These are phyloP conservation scores for Neomonachus schauinslandi DNA, from an alignment of 2,113 vertebrate species.

Conservation along the genomic window DNA sequence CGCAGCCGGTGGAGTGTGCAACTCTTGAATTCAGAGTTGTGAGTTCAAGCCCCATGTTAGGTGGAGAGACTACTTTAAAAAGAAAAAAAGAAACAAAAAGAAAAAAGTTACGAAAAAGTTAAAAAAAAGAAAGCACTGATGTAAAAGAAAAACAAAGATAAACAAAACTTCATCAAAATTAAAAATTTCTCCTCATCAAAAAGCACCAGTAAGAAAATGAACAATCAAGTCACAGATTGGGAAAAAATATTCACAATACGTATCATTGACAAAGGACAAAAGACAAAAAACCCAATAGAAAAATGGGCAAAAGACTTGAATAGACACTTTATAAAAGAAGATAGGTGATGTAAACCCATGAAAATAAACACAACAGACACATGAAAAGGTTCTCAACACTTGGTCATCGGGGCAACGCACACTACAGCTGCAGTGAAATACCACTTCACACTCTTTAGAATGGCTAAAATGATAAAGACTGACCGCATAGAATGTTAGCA, in stretches of 20 bases:
- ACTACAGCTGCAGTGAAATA: conserved; percentile 30
- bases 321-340: background rate
- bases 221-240: conserved; percentile 9
- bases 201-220: conserved; percentile 23
- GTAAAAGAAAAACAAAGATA: background rate
- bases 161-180: background rate
- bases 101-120: background rate
- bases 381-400: background rate
- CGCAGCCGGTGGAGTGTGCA: background rate
- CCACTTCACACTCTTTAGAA: background rate
- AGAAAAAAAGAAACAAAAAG: background rate
- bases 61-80: background rate
- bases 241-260: background rate
- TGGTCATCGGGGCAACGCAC: background rate
- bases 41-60: background rate
- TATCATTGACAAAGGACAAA: conserved; percentile 4
- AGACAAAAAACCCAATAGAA: background rate
- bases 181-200: conserved; percentile 32
- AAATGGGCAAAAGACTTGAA: conserved; percentile 24
- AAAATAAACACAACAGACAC: background rate
- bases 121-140: background rate
- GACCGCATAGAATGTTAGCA: background rate
- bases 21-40: background rate
- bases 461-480: background rate
- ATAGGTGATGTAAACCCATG: background rate